Conservation (phyloP, 2,888 invertebrate genomes). For the Tolmerus cingulatus region DNA sequence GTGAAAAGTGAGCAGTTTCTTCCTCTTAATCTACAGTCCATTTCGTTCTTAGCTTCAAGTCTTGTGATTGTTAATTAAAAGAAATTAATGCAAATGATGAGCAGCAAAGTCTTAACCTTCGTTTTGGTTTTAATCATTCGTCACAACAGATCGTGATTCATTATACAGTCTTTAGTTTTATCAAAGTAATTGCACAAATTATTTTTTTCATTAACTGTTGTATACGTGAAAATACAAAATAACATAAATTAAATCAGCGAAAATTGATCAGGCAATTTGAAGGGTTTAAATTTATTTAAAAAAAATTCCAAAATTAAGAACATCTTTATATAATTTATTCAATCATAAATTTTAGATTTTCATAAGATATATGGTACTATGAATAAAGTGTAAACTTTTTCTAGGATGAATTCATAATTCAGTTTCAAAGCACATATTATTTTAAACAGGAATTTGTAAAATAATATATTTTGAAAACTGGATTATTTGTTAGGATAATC, state of each 20-base stretch:
- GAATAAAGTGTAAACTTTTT: too few species aligned
- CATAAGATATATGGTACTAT: too few species aligned
- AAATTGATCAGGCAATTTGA: neutral
- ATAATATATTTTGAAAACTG: too few species aligned
- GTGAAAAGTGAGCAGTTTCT: neutral
- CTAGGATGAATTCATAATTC: too few species aligned
- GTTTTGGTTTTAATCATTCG: neutral
- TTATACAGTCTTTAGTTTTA: neutral
- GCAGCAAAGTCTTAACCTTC: neutral
- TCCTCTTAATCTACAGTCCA: neutral
- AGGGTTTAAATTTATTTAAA: too few species aligned
- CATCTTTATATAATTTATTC: too few species aligned
- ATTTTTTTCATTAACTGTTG: neutral
- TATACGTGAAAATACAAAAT: too few species aligned
- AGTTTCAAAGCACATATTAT: too few species aligned
- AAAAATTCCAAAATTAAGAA: too few species aligned
- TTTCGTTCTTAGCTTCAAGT: neutral
- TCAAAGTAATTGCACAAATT: neutral
- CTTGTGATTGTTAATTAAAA: neutral
- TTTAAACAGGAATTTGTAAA: too few species aligned
- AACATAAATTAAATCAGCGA: neutral
- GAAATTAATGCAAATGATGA: neutral
- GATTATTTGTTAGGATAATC: too few species aligned
- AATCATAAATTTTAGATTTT: too few species aligned
- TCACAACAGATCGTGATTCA: neutral